Evolutionary conservation across 2,113 vertebrate genomes (phyloP), one percentile per base, ranked within the genome.

Genomic region (Stomatorhinus ivindoensis): DNA sequence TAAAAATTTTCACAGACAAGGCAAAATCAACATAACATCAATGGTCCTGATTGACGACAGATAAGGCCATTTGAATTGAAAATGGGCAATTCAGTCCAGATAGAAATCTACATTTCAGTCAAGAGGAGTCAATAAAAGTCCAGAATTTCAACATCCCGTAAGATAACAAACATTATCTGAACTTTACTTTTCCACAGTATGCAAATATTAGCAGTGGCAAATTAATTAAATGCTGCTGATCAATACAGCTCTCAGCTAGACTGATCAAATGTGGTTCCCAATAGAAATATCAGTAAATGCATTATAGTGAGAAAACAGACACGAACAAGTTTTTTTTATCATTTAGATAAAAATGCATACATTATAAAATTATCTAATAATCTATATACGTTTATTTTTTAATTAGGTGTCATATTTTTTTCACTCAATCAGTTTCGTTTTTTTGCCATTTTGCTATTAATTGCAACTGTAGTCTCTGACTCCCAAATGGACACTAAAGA

Each of bases 1-100:
- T 44, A 27, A 82, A 89, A 15, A n/a, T 7, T 13, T 46, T 73
- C 19, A 83, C 15, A 83, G 39, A 44, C 31, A 94, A 92, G 93
- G 50, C 92, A 73, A 94, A 93, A 93, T 93, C 90, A 93, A 94
- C 89, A 92, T 93, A 95, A 94, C 91, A 94, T 88, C 91, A 91
- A 90, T 94, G 87, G 93, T 94, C 92, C 89, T 92, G 93, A 94
- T 93, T 92, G 92, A 90, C 35, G 88, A 90, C 89, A 95, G 88
- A 87, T 92, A 93, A 90, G 65, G 27, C 89, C 89, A 91, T 91
- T 93, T 92, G 51, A 90, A 89, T 90, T 92, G 87, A 85, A 91
- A 93, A 92, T 92, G 91, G 93, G 89, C 84, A 84, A 89, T 80
- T 80, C 50, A 21, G 87, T 90, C 61, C 61, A 92, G 91, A 35